A percentile compares a stretch with the other conserved stretches of the same genome.
Conservation (phyloP, 2,113 vertebrate genomes). For the Zapus hudsonius region DNA sequence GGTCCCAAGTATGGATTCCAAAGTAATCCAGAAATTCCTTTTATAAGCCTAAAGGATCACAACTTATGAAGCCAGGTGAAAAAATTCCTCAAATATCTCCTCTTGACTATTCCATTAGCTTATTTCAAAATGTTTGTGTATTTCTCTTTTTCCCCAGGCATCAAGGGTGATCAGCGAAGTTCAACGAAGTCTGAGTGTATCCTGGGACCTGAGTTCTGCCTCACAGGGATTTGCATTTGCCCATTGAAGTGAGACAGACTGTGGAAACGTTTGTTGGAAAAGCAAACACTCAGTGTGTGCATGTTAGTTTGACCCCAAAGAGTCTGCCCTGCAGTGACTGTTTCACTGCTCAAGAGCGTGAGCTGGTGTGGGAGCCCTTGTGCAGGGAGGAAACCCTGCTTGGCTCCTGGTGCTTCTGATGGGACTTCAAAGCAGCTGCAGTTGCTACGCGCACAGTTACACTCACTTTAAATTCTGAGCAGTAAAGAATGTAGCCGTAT, state of each 20-base stretch:
- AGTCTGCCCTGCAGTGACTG: conserved; percentile 21
- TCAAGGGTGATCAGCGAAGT: conserved; percentile 44
- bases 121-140: background rate
- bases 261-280: background rate
- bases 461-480: conserved; percentile 12
- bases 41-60: background rate
- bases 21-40: background rate
- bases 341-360: conserved; percentile 9
- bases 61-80: background rate
- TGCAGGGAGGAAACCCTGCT: no score
- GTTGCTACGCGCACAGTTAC: conserved; percentile 48
- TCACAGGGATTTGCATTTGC: background rate
- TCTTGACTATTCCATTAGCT: background rate
- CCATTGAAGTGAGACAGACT: background rate
- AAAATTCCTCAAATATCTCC: background rate
- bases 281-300: background rate
- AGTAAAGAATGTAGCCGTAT: background rate
- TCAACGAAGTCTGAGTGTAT: background rate
- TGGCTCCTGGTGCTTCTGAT: background rate
- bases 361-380: background rate
- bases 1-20: background rate
- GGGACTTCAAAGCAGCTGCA: background rate
- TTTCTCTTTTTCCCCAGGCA: conserved; percentile 52
- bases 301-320: background rate
- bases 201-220: background rate